Conservation (phyloP, 2,888 invertebrate species). For the Meloe dianella region DNA sequence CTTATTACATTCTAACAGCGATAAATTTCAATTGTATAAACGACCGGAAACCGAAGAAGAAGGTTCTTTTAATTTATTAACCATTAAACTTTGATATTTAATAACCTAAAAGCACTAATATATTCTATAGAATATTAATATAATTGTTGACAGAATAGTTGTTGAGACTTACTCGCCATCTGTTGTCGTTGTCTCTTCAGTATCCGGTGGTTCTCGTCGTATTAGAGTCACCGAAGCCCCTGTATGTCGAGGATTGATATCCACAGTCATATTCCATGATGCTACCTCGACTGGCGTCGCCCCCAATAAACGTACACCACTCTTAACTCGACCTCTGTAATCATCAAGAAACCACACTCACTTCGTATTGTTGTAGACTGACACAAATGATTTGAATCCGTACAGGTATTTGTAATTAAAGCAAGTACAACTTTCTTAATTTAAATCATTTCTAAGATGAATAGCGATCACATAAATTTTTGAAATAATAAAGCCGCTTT, state of each 20-base stretch:
- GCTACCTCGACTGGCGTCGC: conserved; percentile 42
- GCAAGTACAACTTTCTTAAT: background rate
- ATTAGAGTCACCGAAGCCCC: conserved; percentile 89
- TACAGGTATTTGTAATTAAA: conserved; percentile 1
- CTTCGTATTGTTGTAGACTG: too few relatives aligned
- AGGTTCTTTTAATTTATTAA: background rate
- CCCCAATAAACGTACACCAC: conserved; percentile 78
- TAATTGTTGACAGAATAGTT: background rate
- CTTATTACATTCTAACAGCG: background rate
- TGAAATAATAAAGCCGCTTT: background rate
- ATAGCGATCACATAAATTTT: too few relatives aligned
- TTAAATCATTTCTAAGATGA: too few relatives aligned
- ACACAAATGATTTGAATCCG: too few relatives aligned
- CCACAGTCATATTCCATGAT: conserved; percentile 85
- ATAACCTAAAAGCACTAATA: too few relatives aligned
- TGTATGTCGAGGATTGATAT: conserved; percentile 84
- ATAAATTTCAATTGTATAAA: background rate
- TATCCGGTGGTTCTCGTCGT: conserved; percentile 64
- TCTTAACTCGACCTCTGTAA: conserved; percentile 85
- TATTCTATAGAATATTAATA: background rate
- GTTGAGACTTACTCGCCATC: conserved; percentile 50
- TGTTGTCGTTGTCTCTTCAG: conserved; percentile 39
- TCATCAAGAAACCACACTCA: conserved; percentile 31
- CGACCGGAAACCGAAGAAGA: background rate
- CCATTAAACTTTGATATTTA: too few relatives aligned